Conservation (phyloP, 2,888 invertebrate species). For the Encarsia formosa region DNA sequence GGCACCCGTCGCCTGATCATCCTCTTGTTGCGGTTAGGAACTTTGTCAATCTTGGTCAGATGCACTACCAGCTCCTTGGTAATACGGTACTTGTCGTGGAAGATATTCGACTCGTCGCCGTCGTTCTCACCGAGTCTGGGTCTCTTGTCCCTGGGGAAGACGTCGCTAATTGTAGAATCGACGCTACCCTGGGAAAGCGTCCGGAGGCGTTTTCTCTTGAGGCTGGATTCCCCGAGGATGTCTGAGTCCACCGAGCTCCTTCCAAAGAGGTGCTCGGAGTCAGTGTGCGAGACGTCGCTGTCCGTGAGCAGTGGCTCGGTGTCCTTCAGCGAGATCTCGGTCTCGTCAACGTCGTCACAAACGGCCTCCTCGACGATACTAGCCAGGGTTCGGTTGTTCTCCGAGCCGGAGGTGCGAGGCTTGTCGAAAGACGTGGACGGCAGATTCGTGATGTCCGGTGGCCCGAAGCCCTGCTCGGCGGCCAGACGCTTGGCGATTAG, state of each 20-base stretch:
- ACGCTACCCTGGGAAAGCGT: not conserved
- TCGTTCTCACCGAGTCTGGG: not conserved
- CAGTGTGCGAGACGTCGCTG: not conserved
- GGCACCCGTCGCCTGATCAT: not conserved
- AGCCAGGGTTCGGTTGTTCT: not conserved
- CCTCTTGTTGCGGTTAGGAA: not conserved
- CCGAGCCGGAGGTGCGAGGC: not conserved
- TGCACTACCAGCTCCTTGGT: conserved; percentile 23
- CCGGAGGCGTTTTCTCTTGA: too few relatives aligned
- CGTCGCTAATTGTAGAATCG: not conserved
- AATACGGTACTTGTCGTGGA: conserved; percentile 7
- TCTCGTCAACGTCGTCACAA: too few relatives aligned
- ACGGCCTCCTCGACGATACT: too few relatives aligned
- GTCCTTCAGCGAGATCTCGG: not conserved
- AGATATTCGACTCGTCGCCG: not conserved
- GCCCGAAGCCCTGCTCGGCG: not conserved
- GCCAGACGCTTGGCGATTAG: conserved; percentile 8
- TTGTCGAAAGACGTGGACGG: not conserved
- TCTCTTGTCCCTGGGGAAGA: not conserved
- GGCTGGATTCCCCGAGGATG: too few relatives aligned
- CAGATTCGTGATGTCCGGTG: too few relatives aligned
- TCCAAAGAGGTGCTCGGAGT: too few relatives aligned
- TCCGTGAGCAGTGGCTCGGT: not conserved
- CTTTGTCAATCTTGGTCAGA: conserved; percentile 20
- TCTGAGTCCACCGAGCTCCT: too few relatives aligned